Conservation (phyloP, 2,797 vertebrate species). For the Catharus ustulatus region DNA sequence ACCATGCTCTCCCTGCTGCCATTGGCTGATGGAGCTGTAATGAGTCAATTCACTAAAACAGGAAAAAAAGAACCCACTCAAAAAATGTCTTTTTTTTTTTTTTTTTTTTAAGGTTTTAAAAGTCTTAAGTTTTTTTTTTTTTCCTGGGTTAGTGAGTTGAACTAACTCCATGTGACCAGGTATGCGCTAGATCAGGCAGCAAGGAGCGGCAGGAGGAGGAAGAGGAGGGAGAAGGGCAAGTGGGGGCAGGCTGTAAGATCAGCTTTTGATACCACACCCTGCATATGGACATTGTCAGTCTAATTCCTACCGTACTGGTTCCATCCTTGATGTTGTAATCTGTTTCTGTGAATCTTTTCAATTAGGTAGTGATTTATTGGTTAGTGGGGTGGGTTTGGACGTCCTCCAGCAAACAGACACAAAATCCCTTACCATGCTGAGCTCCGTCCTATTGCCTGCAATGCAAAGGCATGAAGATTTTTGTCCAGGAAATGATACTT, state of each 20-base stretch:
- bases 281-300: conserved; percentile 30
- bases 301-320: conserved; percentile 61
- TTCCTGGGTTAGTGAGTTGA: not conserved
- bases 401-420: not conserved
- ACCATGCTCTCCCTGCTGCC: fast-evolving
- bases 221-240: conserved; percentile 58
- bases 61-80: fast-evolving
- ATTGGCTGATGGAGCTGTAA: not conserved
- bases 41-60: not conserved
- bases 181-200: not conserved
- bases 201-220: not conserved
- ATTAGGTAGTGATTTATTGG: conserved; percentile 45
- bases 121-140: not conserved
- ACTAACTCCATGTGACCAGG: not conserved
- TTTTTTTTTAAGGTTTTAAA: not conserved
- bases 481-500: conserved; percentile 50
- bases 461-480: not conserved
- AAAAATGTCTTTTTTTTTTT: not conserved
- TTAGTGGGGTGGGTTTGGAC: conserved; percentile 40
- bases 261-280: conserved; percentile 58
- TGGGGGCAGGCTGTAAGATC: conserved; percentile 46
- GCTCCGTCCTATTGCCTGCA: not conserved
- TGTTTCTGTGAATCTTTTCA: conserved; percentile 40
- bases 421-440: conserved; percentile 14
- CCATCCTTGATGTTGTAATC: conserved; percentile 52